Percentiles rank a stretch among this genome's conserved stretches.
These are phyloP conservation scores for Acrossocheilus fasciatus DNA, from an alignment of 2,797 vertebrate species.

Conservation along the genomic window DNA sequence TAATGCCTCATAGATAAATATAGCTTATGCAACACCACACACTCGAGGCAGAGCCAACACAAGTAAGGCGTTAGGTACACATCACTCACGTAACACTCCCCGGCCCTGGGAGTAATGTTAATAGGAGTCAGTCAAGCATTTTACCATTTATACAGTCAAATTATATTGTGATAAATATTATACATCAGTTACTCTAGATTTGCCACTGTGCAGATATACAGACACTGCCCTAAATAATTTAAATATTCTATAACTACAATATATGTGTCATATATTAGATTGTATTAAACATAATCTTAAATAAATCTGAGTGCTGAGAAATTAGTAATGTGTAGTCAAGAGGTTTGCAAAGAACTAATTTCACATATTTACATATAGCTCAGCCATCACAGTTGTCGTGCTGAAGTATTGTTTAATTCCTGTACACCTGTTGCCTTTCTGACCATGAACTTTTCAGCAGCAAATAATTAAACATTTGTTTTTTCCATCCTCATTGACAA, in stretches of 20 bases:
- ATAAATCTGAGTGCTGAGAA: neutral
- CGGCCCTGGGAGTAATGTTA: neutral
- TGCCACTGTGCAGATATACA: neutral
- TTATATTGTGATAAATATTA: neutral
- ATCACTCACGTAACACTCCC: constrained; percentile 17
- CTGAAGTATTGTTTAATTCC: neutral
- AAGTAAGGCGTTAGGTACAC: neutral
- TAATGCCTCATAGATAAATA: neutral
- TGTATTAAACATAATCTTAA: neutral
- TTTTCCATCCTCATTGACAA: neutral
- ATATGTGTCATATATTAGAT: neutral
- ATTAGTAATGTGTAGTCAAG: neutral
- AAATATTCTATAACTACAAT: neutral
- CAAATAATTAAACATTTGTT: neutral
- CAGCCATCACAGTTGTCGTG: neutral
- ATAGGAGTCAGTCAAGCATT: constrained; percentile 1
- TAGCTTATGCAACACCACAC: constrained; percentile 15
- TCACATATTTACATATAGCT: neutral
- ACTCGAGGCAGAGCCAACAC: neutral
- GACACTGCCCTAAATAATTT: neutral
- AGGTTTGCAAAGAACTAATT: neutral
- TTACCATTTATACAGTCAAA: neutral
- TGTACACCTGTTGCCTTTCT: neutral
- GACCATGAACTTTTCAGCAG: neutral
- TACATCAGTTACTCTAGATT: neutral